Conservation (phyloP, 2,797 vertebrate genomes). For the Amblyopsis hoosieri region DNA sequence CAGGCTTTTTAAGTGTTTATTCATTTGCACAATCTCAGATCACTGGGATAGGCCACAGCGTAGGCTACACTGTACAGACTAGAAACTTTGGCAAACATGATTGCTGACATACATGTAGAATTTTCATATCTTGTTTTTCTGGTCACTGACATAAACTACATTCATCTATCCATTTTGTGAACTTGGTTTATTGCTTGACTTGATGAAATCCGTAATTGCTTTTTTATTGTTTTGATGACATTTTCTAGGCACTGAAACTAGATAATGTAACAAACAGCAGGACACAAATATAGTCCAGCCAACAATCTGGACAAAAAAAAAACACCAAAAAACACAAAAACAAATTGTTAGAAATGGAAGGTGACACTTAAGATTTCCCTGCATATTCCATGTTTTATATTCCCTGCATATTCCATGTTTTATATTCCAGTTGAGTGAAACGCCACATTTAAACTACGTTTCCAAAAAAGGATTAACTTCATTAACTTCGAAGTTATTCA, state of each 20-base stretch:
- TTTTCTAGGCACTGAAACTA: no score
- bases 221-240: no score
- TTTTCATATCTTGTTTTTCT: no score
- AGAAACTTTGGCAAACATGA: constrained; percentile 59
- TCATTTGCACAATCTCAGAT: constrained; percentile 45
- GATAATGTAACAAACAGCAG: no score
- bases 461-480: neutral
- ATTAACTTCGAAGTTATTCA: constrained; percentile 2
- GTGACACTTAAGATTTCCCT: constrained; percentile 11
- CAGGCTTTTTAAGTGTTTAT: constrained; percentile 47
- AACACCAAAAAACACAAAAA: no score
- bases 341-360: constrained; percentile 7
- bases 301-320: neutral
- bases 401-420: constrained; percentile 8
- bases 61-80: constrained; percentile 37
- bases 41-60: constrained; percentile 32
- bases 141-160: neutral
- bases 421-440: constrained; percentile 30
- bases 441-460: constrained; percentile 31
- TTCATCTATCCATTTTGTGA: constrained; percentile 1
- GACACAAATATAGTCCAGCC: constrained; percentile 8
- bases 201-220: neutral
- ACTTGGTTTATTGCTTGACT: constrained; percentile 12
- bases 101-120: constrained; percentile 7
- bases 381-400: constrained; percentile 16